phyloP scores from a whole-genome alignment of 1,140 invertebrate species.

The Drepana arcuata region DNA sequence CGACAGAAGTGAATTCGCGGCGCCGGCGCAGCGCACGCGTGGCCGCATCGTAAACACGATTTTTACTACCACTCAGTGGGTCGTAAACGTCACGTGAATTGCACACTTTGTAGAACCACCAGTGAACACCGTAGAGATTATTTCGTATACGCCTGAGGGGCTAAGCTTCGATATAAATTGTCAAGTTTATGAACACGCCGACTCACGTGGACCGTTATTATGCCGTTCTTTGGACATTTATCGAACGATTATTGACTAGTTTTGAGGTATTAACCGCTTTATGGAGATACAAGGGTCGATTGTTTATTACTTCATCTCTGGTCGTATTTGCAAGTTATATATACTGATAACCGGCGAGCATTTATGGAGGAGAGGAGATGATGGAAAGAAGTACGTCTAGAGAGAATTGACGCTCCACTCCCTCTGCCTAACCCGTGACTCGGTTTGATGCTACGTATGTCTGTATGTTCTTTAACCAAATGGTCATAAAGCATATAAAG shows the following conservation, averaged over 20 bases:
- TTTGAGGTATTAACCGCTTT: slow-evolving; percentile 66
- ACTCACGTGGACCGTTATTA: slow-evolving; percentile 64
- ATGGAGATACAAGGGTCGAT: slow-evolving; percentile 66
- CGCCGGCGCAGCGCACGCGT: slow-evolving; percentile 39
- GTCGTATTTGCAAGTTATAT: slow-evolving; percentile 22
- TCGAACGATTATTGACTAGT: slow-evolving; percentile 68
- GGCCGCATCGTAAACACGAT: slow-evolving; percentile 59
- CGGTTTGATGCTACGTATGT: slow-evolving; percentile 1
- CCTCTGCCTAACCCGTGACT: too few species aligned
- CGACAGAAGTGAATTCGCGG: slow-evolving; percentile 36
- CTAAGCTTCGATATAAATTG: slow-evolving; percentile 66
- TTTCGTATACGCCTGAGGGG: slow-evolving; percentile 64
- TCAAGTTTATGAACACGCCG: slow-evolving; percentile 54
- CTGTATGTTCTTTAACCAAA: too few species aligned
- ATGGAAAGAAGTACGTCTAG: too few species aligned
- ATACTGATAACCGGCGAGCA: too few species aligned
- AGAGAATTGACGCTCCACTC: too few species aligned
- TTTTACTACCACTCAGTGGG: slow-evolving; percentile 67
- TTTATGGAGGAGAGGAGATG: slow-evolving; percentile 32
- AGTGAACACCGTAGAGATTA: slow-evolving; percentile 47
- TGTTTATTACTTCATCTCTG: slow-evolving; percentile 64
- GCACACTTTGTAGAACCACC: slow-evolving; percentile 64
- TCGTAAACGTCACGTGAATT: slow-evolving; percentile 69
- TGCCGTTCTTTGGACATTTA: slow-evolving; percentile 64
- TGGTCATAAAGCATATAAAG: too few species aligned